Evolutionary conservation across 2,113 vertebrate genomes (phyloP).

Genomic region (Columba livia): DNA sequence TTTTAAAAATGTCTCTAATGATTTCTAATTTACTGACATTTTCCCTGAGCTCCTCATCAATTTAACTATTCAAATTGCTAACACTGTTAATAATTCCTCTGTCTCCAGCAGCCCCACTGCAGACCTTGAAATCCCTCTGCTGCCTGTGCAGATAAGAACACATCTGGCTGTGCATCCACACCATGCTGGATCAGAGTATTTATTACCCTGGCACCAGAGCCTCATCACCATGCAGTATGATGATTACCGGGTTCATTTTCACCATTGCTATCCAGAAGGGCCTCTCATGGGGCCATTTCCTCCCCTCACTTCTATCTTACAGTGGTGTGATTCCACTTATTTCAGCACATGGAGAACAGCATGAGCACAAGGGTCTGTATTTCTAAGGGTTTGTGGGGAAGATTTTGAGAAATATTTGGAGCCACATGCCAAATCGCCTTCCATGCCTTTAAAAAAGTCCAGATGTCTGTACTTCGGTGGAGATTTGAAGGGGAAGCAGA

Average conservation of each 20-base stretch:
- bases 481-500: conserved; percentile 30
- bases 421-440: neutral
- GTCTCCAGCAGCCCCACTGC: conserved; percentile 9
- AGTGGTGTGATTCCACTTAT: conserved; percentile 9
- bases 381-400: neutral
- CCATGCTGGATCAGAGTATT: neutral
- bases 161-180: conserved; percentile 30
- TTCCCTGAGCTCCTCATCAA: conserved; percentile 51
- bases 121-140: conserved; percentile 50
- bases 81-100: conserved; percentile 30
- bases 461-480: neutral
- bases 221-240: neutral
- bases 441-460: conserved; percentile 16
- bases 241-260: conserved; percentile 49
- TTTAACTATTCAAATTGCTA: conserved; percentile 59
- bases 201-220: neutral
- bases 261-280: conserved; percentile 22
- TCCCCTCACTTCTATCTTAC: neutral
- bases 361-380: neutral
- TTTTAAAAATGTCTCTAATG: conserved; percentile 24
- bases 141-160: conserved; percentile 45
- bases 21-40: conserved; percentile 53
- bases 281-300: neutral
- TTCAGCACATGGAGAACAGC: neutral
- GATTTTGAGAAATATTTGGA: conserved; percentile 23